Base-by-base conservation (phyloP, 2,888 invertebrate species). In the Pharmacophagus antenor region DNA sequence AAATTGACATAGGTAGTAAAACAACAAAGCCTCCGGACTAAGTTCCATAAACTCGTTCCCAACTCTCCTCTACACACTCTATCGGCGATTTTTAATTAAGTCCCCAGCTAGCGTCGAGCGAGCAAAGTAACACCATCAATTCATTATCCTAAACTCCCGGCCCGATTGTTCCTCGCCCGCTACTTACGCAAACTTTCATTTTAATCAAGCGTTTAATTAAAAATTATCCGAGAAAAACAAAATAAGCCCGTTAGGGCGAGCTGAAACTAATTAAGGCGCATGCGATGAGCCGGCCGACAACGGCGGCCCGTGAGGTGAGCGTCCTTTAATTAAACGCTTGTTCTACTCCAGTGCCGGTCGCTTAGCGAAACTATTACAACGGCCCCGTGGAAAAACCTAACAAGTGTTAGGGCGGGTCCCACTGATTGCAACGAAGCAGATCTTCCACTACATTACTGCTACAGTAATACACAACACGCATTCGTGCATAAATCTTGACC, bases 161-260 rank as follows among this genome's bases (percentile, higher is more conserved):
- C 85, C 83, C 88, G 88, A 90, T 89, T 89, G 88, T 89, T 89
- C 85, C 85, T 82, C 86, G 88, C 83, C 84, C 86, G 88, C 85
- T 89, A 90, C 90, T 90, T 90, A 89, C 85, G 87, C 88, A 88
- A 90, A 90, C 89, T 90, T 89, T 90, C 88, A 90, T 90, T 90
- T 90, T 90, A 89, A 90, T 90, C 90, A 90, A 89, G 88, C 90
- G 87, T 90, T 89, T 90, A 90, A 90, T 90, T 90, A 89, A 90
- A 90, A 90, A 90, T 90, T 90, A 89, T 88, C 88, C 85, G 87
- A 88, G 88, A 89, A 90, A 89, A 89, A 90, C 90, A 89, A 90
- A 90, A 89, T 89, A 89, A 89, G 89, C 85, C 87, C 82, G 88
- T 88, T 88, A 87, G 88, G 88, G 86, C 85, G 86, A 87, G 84